Base-by-base conservation (phyloP, 2,113 vertebrate species). In the Vicugna pacos region DNA sequence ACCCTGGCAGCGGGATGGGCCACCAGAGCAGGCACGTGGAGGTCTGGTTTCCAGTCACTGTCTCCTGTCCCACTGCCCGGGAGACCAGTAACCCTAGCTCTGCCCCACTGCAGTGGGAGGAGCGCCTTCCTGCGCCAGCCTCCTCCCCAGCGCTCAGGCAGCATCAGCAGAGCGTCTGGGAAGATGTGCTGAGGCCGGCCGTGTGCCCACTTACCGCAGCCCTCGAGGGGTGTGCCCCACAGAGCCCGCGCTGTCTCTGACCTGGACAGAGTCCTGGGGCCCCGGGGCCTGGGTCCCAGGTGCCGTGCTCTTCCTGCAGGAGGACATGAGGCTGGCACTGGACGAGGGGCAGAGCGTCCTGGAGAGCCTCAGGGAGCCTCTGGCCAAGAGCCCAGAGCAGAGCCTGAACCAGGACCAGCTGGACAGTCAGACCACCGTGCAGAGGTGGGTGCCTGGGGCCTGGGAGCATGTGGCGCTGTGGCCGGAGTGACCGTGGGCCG, bases 391-490 rank as follows among this genome's bases (percentile, higher is more conserved):
- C 93, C 98, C 99, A 0, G 99, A 99, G 70, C 99, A 99, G 98
- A 99, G 98, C 97, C 98, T 99, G 98, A 99, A 99, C 98, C 99
- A 99, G 97, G 99, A 99, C 91, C 99, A 99, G 95, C 97, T 99
- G 96, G 99, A 99, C 98, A 99, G 99, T 97, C 98, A 99, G 96
- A 99, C 98, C 50, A 99, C 99, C 0, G 99, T 99, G 86, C 99
- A 99, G 97, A 99, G 99, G 99, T 99, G 89, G 38, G 38, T 42
- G 38, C 38, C 38, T 42, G 38, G 38, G 38, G 38, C 38, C 38
- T 42, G 38, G 38, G 38, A 42, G 38, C 38, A 5, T 42, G 38
- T 42, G 38, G 38, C 38, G 38, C 38, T 42, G 38, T 42, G 38
- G 38, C 1, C 38, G 1, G 38, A 42, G 38, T 42, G 38, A 42